Evolutionary conservation across 2,888 invertebrate genomes (phyloP), one percentile per base, ranked within the genome.

Genomic region (Tupiocoris notatus): DNA sequence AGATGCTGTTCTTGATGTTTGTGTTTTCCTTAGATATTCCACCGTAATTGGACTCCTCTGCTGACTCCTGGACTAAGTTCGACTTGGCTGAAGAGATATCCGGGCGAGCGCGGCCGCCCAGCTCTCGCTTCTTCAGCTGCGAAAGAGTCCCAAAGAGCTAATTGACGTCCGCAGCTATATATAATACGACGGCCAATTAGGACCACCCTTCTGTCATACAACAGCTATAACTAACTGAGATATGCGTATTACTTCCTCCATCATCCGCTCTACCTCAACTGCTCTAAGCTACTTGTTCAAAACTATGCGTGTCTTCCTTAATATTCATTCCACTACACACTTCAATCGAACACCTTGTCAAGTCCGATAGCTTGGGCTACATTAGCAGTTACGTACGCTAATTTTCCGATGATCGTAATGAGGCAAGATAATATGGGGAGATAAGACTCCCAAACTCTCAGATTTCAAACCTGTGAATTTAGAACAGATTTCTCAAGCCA

Each of bases 1-100:
- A 75, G 75, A 75, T 66, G 58, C 65, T 62, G 68, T 61, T 76
- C 73, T 78, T 78, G 73, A 68, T 78, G 73, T 78, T 78, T 78
- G 78, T 78, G 78, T 78, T 78, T 59, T 61, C 68, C 23, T 9
- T 67, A 68, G 68, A 75, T 62, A 61, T 39, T 39, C 39, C 39
- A 39, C 75, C 61, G 73, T 78, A 78, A 78, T 78, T 78, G 76
- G 76, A 66, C 66, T 39, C 39, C 39, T 73, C 54, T 78, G 78
- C 78, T 78, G 78, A 78, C 76, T 78, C 76, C 59, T 68, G 54
- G 68, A 76, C 65, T 58, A 76, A 76, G 76, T 76, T 76, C 39
- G 54, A 25, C 21, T 59, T 21, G 65, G 61, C 16, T 58, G 56
- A 61, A 39, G 58, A 9, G 58, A n/a, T n/a, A 39, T 39, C 39